Evolutionary conservation across 2,113 vertebrate genomes (phyloP), one percentile per base, ranked within the genome.

Genomic region (Rhadina sibilatrix): DNA sequence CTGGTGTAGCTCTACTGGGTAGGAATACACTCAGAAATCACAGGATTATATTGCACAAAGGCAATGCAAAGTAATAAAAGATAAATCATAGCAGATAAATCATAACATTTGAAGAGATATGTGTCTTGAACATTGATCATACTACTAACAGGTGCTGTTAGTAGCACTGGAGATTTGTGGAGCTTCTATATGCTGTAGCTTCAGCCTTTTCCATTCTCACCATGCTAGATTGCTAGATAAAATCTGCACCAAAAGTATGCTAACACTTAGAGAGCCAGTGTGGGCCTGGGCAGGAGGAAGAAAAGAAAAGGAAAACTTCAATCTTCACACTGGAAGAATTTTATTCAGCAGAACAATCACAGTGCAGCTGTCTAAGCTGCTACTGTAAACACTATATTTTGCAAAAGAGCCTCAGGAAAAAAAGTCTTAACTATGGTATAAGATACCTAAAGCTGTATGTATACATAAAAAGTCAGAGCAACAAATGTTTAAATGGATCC

Each of bases 221-320:
- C 24, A 37, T 8, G 20, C 11, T 79, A n/a, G 8, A 54, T 16
- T 8, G 20, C 11, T 79, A n/a, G 8, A 54, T 16, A 42, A 63
- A 70, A 78, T 28, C 37, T 35, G 17, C 4, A 22, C 8, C 21
- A 49, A 46, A 80, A 54, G 5, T 8, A 54, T 0, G 1, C 4
- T 33, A 24, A 15, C 3, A 38, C 11, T 12, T 59, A 54, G 15
- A 56, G 6, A 53, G 6, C 8, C 83, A 70, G 5, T 9, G 20
- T 52, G 5, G 8, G 5, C 6, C 11, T 24, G 2, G 6, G 17
- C 25, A 5, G 15, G 10, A 33, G 9, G 42, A 22, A 44, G 2
- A 3, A 12, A 59, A 66, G 16, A 38, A 69, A 76, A 60, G 21
- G 7, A 47, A 64, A 81, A 38, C 7, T 25, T 53, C 16, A 24